phyloP scores from a whole-genome alignment of 2,113 vertebrate species.

The Gopherus evgoodei region DNA sequence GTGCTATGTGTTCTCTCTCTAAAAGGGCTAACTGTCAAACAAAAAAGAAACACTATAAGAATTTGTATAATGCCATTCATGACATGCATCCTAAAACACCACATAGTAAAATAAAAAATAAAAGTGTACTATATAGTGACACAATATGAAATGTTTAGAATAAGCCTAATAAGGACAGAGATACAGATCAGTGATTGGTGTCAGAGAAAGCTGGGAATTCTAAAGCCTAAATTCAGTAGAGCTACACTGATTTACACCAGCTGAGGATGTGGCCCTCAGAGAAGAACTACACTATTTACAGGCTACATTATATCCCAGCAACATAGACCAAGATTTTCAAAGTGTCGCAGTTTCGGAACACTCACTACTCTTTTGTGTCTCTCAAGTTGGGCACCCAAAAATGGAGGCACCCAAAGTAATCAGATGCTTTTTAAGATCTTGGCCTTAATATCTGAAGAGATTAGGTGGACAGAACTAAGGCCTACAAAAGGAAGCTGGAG shows the following conservation, averaged over 20 bases:
- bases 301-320: background rate
- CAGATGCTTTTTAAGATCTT: background rate
- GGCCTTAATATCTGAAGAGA: background rate
- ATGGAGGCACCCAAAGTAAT: background rate
- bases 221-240: background rate
- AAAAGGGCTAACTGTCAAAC: conserved; percentile 26
- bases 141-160: background rate
- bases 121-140: background rate
- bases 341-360: background rate
- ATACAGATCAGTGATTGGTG: background rate
- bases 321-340: background rate
- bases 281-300: background rate
- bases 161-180: background rate
- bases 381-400: background rate
- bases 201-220: background rate
- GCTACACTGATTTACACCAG: background rate
- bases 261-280: background rate
- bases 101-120: conserved; percentile 46
- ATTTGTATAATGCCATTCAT: background rate
- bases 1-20: background rate
- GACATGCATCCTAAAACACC: background rate
- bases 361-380: background rate
- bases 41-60: conserved; percentile 37
- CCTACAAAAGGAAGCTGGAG: background rate
- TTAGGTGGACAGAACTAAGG: background rate